Conservation (phyloP, 1,140 invertebrate species). For the Batillaria attramentaria region DNA sequence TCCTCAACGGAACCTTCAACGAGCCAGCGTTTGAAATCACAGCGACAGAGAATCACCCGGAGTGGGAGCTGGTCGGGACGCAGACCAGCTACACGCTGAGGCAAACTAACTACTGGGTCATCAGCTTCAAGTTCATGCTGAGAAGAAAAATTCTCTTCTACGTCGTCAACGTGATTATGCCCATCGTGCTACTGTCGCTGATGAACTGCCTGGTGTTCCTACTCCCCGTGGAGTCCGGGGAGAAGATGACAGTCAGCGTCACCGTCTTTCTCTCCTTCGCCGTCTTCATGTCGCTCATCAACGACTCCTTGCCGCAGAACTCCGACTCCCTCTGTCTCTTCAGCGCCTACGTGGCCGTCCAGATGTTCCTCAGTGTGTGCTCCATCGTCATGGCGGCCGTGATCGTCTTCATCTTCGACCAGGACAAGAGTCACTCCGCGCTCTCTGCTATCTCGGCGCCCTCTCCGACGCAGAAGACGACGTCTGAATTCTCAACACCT, state of each 20-base stretch:
- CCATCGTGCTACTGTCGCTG: conserved; percentile 42
- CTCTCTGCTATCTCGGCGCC: background rate
- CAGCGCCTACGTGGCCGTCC: conserved; percentile 61
- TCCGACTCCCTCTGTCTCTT: conserved; percentile 56
- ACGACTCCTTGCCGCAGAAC: conserved; percentile 38
- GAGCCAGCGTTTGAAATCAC: background rate
- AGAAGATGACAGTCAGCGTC: conserved; percentile 45
- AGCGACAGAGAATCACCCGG: background rate
- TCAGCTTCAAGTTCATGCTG: background rate
- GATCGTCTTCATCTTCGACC: conserved; percentile 28
- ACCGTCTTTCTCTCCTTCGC: conserved; percentile 45
- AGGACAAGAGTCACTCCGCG: background rate
- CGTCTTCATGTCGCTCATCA: conserved; percentile 42
- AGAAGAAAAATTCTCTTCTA: conserved; percentile 10
- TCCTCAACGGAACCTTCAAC: background rate
- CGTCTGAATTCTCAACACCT: background rate
- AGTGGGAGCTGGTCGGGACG: background rate
- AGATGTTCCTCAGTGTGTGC: conserved; percentile 33
- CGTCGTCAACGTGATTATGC: conserved; percentile 38
- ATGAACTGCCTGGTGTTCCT: conserved; percentile 40
- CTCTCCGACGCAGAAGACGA: background rate
- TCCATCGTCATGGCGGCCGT: conserved; percentile 29
- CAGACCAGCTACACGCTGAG: conserved; percentile 34
- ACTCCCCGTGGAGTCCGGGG: conserved; percentile 41
- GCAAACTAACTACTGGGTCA: conserved; percentile 16